A percentile compares a stretch with the other conserved stretches of the same genome.
These are phyloP conservation scores for Oopsacas minuta DNA, from an alignment of 37 sponge, comb jelly and placozoan genomes.

Conservation along the genomic window DNA sequence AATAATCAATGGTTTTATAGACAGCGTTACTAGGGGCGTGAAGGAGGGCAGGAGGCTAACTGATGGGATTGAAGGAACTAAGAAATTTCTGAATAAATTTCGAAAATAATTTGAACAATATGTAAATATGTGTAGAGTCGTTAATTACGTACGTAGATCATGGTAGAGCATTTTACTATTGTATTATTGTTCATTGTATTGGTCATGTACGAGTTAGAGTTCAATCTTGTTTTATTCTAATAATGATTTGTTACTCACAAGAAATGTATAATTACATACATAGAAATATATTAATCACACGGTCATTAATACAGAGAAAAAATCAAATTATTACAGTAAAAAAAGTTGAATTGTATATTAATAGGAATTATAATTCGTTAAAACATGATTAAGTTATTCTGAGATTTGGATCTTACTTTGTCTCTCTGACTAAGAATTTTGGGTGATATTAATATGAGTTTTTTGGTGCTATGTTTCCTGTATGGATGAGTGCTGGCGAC, in stretches of 20 bases:
- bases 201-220: background rate
- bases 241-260: background rate
- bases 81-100: slow-evolving; percentile 8
- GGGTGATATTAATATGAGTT: background rate
- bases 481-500: background rate
- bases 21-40: background rate
- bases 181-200: no score
- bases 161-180: no score
- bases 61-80: background rate
- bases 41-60: background rate
- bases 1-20: background rate
- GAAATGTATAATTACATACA: background rate
- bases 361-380: background rate
- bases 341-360: background rate
- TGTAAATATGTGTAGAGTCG: no score
- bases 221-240: background rate
- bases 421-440: background rate
- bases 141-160: no score
- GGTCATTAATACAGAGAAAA: background rate
- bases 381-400: background rate
- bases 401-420: background rate
- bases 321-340: background rate
- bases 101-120: background rate
- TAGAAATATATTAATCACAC: background rate
- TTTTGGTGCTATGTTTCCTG: background rate